Evolutionary conservation across 2,888 invertebrate species (phyloP), one percentile per base, ranked within the genome.

Genomic region (Sinhomidia bicolor): DNA sequence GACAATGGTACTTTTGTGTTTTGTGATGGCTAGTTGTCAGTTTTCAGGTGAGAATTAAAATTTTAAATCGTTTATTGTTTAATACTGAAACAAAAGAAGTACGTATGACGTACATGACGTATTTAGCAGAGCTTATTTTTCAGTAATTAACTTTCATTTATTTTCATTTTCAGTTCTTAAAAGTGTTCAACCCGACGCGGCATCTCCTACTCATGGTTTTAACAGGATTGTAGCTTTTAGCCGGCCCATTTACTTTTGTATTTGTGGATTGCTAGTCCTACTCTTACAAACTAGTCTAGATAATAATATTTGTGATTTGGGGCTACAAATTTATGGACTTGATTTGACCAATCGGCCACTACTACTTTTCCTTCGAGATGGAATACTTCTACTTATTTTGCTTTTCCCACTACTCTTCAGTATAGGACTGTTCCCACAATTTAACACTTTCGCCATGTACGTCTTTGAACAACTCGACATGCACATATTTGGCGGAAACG

Each of bases 181-280:
- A 99, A 94, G 99, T 93, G 99, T 99, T 0, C 99, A 99, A 93
- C 99, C 99, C 0, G 99, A 99, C 94, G 98, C 99, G 0, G 97
- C 99, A 0, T 99, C 99, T 1, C 99, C 99, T 0, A 98, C 99
- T 54, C 99, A 99, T 94, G 99, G 99, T 12, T 99, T 98, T 93
- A 99, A 99, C 93, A 96, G 97, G 92, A 96, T 98, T 92, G 98
- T 99, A 51, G 97, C 98, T 47, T 99, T 98, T 93, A 98, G 98
- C 26, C 95, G 98, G 90, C 98, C 99, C 5, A 96, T 98, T 17
- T 99, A 99, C 94, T 99, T 98, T 93, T 97, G 97, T 92, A 93
- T 98, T 57, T 97, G 97, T 93, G 95, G 96, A 7, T 92, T 93
- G 51, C 92, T 94, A 82, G 93, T 95, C 89, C 93, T 95, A 89